Evolutionary conservation across 2,888 invertebrate genomes (phyloP).

Genomic region (Plebejus anna): DNA sequence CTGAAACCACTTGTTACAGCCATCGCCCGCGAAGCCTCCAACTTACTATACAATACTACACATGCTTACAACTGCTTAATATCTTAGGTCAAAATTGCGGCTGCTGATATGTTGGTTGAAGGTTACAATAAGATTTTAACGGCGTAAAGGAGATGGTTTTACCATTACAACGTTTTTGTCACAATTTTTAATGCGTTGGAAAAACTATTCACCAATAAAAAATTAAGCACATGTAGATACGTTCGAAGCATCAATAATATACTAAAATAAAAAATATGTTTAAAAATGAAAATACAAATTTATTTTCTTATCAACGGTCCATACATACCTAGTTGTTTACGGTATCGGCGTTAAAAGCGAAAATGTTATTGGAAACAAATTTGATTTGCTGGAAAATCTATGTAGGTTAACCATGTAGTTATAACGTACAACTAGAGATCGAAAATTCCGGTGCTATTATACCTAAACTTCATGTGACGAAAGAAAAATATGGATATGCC

Average conservation of each 20-base stretch:
- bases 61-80: neutral
- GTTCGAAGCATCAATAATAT: neutral
- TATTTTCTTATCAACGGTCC: neutral
- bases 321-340: neutral
- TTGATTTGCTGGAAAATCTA: neutral
- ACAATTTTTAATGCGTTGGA: neutral
- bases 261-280: neutral
- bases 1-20: slow-evolving; percentile 42
- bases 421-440: neutral
- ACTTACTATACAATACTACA: no score
- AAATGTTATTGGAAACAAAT: neutral
- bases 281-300: neutral
- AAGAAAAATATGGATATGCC: no score
- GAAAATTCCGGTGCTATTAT: no score
- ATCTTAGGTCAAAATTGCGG: neutral
- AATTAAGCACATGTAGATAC: neutral
- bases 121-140: neutral
- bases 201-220: neutral
- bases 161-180: neutral
- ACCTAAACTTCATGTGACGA: no score
- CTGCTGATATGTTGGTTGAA: neutral
- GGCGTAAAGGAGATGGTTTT: neutral
- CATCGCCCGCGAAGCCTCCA: slow-evolving; percentile 31
- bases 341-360: neutral
- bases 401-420: neutral